phyloP scores from a whole-genome alignment of 2,113 vertebrate species.

The Micromys minutus region DNA sequence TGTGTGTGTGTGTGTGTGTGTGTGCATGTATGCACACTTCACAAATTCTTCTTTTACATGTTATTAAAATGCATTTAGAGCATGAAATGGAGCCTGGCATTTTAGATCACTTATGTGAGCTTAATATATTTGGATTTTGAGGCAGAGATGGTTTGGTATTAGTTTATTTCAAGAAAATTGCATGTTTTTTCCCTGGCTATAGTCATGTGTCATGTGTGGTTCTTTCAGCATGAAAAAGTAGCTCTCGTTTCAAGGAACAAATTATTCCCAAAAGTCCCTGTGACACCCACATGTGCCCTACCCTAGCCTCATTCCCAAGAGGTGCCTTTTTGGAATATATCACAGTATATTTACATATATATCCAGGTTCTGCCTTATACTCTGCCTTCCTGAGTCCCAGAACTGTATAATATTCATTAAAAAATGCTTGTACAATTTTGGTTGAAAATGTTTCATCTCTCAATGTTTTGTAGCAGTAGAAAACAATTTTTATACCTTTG shows the following conservation, averaged over 20 bases:
- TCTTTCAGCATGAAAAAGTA: background rate
- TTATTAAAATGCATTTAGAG: background rate
- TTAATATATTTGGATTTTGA: background rate
- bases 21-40: background rate
- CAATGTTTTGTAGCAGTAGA: background rate
- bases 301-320: background rate
- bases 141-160: background rate
- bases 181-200: background rate
- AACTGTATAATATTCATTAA: background rate
- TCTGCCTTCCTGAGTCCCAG: background rate
- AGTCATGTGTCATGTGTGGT: background rate
- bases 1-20: background rate
- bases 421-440: background rate
- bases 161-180: background rate
- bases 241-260: background rate
- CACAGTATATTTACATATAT: background rate
- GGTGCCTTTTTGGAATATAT: background rate
- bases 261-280: background rate
- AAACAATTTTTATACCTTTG: background rate
- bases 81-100: too few species aligned
- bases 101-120: background rate
- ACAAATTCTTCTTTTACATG: background rate
- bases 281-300: background rate
- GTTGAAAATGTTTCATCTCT: background rate
- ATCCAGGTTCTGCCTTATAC: background rate